Base-by-base conservation (phyloP, 2,888 invertebrate genomes). In the Synergus japonicus region DNA sequence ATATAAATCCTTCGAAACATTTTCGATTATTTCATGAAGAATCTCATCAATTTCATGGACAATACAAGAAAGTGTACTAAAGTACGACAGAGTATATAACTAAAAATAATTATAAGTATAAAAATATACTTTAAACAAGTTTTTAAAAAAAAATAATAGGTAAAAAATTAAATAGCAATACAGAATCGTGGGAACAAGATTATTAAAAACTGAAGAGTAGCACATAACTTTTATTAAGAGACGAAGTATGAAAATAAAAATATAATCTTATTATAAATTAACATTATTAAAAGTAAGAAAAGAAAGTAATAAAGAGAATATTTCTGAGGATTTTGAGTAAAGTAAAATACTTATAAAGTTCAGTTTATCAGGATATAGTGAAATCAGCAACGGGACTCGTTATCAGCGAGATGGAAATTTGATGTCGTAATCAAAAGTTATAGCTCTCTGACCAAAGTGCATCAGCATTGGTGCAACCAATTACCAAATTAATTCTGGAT, bases 381-480 rank as follows among this genome's bases (percentile, higher is more conserved):
- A 41, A 44, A 44, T 69, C n/a, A 69, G 29, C 69, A 49, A 54
- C 69, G 54, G 10, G 37, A 69, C 69, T 49, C 13, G 49, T 15
- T 69, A 69, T 69, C 69, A 69, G 69, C 69, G 10, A 54, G 49
- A 69, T 69, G 69, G 46, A 69, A 46, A 69, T 69, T 69, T 69
- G 49, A 69, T 69, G 69, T 49, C 69, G 49, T 69, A 54, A 69
- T 69, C 49, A 69, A 69, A 69, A 49, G 69, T 69, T 69, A 69
- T 69, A 69, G 49, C 49, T 37, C 49, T 37, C 49, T 29, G 29
- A 37, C 49, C n/a, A 49, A 69, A 69, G 69, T 69, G 69, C 69
- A 54, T 69, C 69, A 69, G 49, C 37, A 67, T 54, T 69, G 15
- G 37, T 54, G 54, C 29, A 8, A 60, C 60, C 49, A 37, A 69